Base-by-base conservation (phyloP, 1,140 invertebrate genomes). In the Probaryconus sp. region DNA sequence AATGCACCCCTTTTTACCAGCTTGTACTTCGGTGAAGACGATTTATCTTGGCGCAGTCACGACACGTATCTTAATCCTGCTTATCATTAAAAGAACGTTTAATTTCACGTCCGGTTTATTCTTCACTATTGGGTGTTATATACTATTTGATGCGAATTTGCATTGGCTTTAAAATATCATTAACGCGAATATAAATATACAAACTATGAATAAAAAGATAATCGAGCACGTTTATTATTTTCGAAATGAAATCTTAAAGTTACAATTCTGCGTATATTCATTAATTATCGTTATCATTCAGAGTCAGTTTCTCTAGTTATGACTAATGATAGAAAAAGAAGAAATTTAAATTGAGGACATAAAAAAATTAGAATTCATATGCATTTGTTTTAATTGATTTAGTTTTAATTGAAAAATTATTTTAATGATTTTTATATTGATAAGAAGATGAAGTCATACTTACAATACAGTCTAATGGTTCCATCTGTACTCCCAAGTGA, bases 401-500 rank as follows among this genome's bases (percentile, higher is more conserved):
- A n/a, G n/a, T n/a, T n/a, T n/a, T n/a, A n/a, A n/a, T n/a, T n/a
- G n/a, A n/a, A n/a, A n/a, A n/a, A n/a, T n/a, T n/a, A n/a, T n/a
- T n/a, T n/a, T n/a, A n/a, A n/a, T n/a, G n/a, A n/a, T n/a, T n/a
- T n/a, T 24, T 17, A 17, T 53, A n/a, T 16, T 5, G 6, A 30
- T 16, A 7, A 53, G 10, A 40, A 53, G 2, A 20, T 18, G 2
- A 21, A 20, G 28, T 28, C n/a, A 30, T 78, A 87, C 88, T 90
- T 84, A 97, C 96, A 91, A 83, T 96, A 96, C 33, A 98, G 87
- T 85, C 94, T 93, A 76, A 97, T 96, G 26, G 91, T 93, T 68
- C 95, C 95, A 85, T 95, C 94, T 5, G 95, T 96, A 77, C 93
- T 93, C 5, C 96, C 96, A 5, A 97, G 88, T 2, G 93, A 93